These are phyloP conservation scores for Trachurus trachurus DNA, from an alignment of 2,797 vertebrate species.

Conservation along the genomic window DNA sequence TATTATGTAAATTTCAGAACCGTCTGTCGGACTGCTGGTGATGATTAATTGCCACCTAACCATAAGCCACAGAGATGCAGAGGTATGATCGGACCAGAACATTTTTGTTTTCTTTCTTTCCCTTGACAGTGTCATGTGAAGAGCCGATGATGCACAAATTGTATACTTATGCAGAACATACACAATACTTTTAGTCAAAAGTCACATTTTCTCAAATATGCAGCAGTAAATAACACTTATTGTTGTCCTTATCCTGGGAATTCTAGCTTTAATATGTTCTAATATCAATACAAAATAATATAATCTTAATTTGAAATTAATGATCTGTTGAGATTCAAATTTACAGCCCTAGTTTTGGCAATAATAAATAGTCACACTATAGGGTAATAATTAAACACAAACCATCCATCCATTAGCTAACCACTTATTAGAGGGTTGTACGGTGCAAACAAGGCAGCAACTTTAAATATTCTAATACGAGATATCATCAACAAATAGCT, in stretches of 20 bases:
- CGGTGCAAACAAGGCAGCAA: too few species aligned
- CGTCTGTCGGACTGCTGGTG: conserved; percentile 34
- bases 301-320: background rate
- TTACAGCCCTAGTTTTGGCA: background rate
- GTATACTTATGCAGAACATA: background rate
- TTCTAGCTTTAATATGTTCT: background rate
- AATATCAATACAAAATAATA: background rate
- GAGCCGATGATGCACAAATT: background rate
- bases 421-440: too few species aligned
- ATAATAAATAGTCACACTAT: background rate
- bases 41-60: conserved; percentile 70
- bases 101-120: conserved; percentile 17
- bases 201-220: background rate
- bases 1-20: conserved; percentile 70
- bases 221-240: background rate
- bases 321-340: background rate
- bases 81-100: conserved; percentile 16
- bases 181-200: background rate
- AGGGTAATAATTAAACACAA: background rate
- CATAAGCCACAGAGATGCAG: conserved; percentile 31
- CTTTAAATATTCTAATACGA: too few species aligned
- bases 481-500: too few species aligned
- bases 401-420: too few species aligned
- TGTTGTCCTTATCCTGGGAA: too few species aligned
- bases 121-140: conserved; percentile 10